Evolutionary conservation across 2,888 invertebrate genomes (phyloP), one percentile per base, ranked within the genome.

Genomic region (Chymomyza procnemis): DNA sequence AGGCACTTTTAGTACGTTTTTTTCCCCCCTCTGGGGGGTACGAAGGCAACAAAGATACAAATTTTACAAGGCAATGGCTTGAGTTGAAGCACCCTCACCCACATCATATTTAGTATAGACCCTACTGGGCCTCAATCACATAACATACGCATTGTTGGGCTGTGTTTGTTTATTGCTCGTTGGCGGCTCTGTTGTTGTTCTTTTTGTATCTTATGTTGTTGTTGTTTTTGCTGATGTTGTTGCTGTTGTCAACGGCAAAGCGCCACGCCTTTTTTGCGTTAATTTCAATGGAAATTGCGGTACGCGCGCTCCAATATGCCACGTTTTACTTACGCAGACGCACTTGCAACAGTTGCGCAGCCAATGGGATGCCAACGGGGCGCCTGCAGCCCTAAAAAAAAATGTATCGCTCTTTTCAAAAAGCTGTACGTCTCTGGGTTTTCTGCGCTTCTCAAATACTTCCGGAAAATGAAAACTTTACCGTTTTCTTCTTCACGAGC

Each of bases 241-340:
- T 66, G 69, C 64, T 79, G 61, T 78, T 81, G 82, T 79, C 79
- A 81, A 79, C 73, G 82, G 75, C 74, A 75, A 73, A 64, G 58
- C 71, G 80, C 78, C 89, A 89, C 89, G 89, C 89, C 89, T 80
- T 88, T 89, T 88, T 83, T 80, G 80, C 85, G 89, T 89, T 88
- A 78, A 86, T 79, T 81, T 80, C 79, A 73, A 77, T 79, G 69
- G 76, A 78, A 65, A 59, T 60, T 57, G 60, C 61, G 54, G 9
- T 9, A n/a, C n/a, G 61, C 50, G 34, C 30, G 52, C 56, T 56
- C 56, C 56, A 54, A 57, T 30, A 57, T 19, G 61, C 54, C 46
- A 16, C 52, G 22, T 57, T 64, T 46, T 59, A 34, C 54, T n/a
- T 54, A 54, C 30, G n/a, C 46, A 14, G 9, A 16, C 14, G 54